Evolutionary conservation across 2,113 vertebrate genomes (phyloP).

Genomic region (Mus spicilegus): DNA sequence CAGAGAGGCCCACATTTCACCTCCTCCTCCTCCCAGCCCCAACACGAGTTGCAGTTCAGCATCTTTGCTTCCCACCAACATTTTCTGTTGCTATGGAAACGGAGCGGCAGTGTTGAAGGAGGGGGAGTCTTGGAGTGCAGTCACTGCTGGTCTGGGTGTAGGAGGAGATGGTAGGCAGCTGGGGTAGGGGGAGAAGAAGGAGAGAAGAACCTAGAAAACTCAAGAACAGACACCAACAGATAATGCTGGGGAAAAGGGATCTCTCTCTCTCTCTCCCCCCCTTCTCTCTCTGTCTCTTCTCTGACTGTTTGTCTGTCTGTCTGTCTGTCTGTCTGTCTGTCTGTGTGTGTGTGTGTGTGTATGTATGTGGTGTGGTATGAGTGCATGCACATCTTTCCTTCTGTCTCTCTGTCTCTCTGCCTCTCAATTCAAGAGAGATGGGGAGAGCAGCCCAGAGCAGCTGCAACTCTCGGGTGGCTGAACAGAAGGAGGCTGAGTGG

Average conservation of each 20-base stretch:
- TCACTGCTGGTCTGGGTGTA: conserved; percentile 74
- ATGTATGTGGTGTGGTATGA: no score
- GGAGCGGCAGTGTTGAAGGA: conserved; percentile 69
- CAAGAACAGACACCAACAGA: background rate
- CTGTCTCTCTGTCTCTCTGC: background rate
- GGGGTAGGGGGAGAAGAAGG: conserved; percentile 42
- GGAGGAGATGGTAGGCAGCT: conserved; percentile 77
- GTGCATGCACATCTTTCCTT: background rate
- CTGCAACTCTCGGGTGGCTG: conserved; percentile 69
- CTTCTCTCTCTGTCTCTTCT: background rate
- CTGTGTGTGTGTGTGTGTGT: no score
- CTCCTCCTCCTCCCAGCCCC: conserved; percentile 67
- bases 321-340: background rate
- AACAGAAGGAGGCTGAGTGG: conserved; percentile 81
- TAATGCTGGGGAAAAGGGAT: conserved; percentile 18
- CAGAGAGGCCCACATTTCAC: conserved; percentile 70
- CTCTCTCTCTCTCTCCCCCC: background rate
- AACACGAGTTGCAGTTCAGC: conserved; percentile 74
- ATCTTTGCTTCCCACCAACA: conserved; percentile 81
- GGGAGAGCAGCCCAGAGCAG: conserved; percentile 67
- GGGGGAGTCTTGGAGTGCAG: conserved; percentile 76
- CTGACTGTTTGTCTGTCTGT: background rate
- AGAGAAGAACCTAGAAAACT: conserved; percentile 56
- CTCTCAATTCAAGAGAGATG: background rate
- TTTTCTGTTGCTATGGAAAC: conserved; percentile 82